These are phyloP conservation scores for Hylaeus anthracinus DNA, from an alignment of 1,140 invertebrate species.

Conservation along the genomic window DNA sequence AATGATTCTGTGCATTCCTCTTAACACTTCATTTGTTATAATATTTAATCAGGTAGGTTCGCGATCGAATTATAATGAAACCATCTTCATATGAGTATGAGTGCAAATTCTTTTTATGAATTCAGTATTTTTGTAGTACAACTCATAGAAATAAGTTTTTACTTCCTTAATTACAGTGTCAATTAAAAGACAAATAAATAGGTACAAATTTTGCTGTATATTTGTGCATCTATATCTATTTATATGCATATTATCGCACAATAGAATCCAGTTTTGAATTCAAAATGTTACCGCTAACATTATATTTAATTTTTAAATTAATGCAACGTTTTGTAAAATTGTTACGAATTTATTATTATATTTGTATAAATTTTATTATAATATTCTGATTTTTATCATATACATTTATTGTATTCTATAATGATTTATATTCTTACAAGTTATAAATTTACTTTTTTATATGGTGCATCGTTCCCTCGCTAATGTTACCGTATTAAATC, in stretches of 20 bases:
- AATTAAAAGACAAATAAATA: constrained; percentile 46
- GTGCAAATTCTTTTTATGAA: constrained; percentile 1
- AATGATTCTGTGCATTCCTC: not conserved
- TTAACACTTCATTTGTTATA: not conserved
- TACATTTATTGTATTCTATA: not conserved
- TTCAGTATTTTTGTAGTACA: not conserved
- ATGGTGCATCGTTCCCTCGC: not conserved
- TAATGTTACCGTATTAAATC: too few species aligned
- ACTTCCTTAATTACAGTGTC: constrained; percentile 27
- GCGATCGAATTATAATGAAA: not conserved
- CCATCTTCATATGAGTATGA: not conserved
- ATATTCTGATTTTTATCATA: not conserved
- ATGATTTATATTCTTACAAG: not conserved
- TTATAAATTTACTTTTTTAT: not conserved
- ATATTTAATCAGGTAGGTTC: not conserved
- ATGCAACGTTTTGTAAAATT: not conserved
- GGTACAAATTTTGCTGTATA: not conserved
- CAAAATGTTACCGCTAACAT: too few species aligned
- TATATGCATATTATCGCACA: too few species aligned
- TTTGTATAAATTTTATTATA: not conserved
- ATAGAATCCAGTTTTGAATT: too few species aligned
- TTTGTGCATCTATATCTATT: not conserved
- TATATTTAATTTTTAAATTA: not conserved
- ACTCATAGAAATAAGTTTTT: not conserved
- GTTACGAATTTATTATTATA: not conserved